Percentiles rank a stretch among this genome's conserved stretches.
phyloP scores from a whole-genome alignment of 2,888 invertebrate species.

The Platycheirus albimanus region DNA sequence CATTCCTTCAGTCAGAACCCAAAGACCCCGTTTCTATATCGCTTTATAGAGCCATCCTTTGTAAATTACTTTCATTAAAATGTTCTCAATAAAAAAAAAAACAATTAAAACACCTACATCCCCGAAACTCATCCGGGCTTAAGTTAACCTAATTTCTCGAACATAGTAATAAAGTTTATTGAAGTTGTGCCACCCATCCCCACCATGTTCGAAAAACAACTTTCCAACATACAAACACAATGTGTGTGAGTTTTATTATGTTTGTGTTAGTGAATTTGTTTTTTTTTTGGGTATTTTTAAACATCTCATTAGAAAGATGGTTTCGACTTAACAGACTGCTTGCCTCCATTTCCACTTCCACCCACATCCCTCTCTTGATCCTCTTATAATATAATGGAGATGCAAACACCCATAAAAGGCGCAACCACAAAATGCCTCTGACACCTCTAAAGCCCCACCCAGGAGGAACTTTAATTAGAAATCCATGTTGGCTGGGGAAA shows the following conservation, averaged over 20 bases:
- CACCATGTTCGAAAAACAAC: neutral
- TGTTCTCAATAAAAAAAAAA: neutral
- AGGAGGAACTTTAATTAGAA: conserved; percentile 66
- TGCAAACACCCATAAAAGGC: conserved; percentile 55
- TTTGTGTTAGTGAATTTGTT: neutral
- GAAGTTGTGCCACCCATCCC: conserved; percentile 1
- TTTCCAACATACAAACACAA: neutral
- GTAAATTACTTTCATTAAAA: neutral
- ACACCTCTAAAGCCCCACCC: conserved; percentile 49
- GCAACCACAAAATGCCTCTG: conserved; percentile 52
- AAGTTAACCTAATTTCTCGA: conserved; percentile 3
- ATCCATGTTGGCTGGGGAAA: conserved; percentile 56
- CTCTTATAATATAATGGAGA: conserved; percentile 34
- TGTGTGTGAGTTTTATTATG: neutral
- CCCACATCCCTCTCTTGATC: neutral
- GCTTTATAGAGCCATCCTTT: neutral
- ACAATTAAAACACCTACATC: neutral
- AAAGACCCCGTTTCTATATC: neutral
- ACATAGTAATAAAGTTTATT: conserved; percentile 11
- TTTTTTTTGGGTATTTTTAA: conserved; percentile 22
- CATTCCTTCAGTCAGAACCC: no score
- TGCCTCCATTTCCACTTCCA: neutral
- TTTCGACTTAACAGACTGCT: conserved; percentile 25
- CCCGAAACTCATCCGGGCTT: neutral
- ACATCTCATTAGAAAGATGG: conserved; percentile 42